These are phyloP conservation scores for Himalopsyche kuldschensis DNA, from an alignment of 2,888 invertebrate species.

Conservation along the genomic window DNA sequence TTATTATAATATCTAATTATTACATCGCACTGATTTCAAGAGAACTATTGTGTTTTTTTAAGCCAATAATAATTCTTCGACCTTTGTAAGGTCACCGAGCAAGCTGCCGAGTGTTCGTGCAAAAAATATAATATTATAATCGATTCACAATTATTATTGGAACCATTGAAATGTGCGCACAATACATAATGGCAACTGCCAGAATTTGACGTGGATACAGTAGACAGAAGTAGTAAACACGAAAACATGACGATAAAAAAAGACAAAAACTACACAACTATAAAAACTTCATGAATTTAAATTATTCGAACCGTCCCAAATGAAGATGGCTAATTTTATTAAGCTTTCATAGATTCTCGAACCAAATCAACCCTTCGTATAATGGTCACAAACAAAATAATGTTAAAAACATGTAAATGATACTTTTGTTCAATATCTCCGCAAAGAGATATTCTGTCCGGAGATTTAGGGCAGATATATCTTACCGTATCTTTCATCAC, in stretches of 20 bases:
- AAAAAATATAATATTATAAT: slow-evolving; percentile 1
- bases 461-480: too few relatives aligned
- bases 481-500: too few relatives aligned
- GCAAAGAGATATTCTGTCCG: too few relatives aligned
- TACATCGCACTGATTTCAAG: neutral
- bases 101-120: neutral
- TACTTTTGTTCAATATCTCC: too few relatives aligned
- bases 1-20: neutral
- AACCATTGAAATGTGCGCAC: neutral
- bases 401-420: too few relatives aligned
- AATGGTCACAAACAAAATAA: too few relatives aligned
- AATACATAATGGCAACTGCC: neutral
- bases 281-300: neutral
- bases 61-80: neutral
- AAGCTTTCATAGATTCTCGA: too few relatives aligned
- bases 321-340: too few relatives aligned
- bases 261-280: neutral
- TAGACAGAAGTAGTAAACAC: neutral
- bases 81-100: neutral
- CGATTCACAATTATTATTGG: neutral
- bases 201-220: neutral
- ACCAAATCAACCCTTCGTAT: too few relatives aligned
- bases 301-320: neutral
- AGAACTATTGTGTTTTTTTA: neutral
- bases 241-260: neutral